These are phyloP conservation scores for Meliscaeva auricollis DNA, from an alignment of 2,888 invertebrate genomes.

Conservation along the genomic window DNA sequence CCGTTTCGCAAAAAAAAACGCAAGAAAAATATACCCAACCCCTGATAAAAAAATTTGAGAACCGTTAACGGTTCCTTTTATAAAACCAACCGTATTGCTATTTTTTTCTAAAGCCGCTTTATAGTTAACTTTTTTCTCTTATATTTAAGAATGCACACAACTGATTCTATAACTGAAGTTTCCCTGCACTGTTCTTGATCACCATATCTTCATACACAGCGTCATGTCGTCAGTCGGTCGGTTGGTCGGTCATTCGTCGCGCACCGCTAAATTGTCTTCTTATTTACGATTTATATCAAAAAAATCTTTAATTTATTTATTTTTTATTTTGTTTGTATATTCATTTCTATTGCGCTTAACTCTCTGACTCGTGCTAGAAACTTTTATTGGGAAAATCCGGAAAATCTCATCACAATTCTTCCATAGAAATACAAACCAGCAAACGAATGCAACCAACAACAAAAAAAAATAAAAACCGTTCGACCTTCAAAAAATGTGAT, in stretches of 20 bases:
- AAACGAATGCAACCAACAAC: background rate
- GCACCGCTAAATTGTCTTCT: constrained; percentile 51
- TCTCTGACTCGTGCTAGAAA: constrained; percentile 53
- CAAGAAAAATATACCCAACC: no score
- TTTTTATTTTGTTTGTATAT: constrained; percentile 8
- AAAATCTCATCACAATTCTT: constrained; percentile 68
- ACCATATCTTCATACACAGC: background rate
- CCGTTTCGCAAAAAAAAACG: no score
- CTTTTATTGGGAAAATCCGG: constrained; percentile 64
- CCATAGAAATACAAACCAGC: constrained; percentile 20
- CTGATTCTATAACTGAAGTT: constrained; percentile 44
- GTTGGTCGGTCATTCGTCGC: constrained; percentile 16
- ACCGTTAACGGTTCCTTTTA: no score
- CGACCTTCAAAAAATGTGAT: constrained; percentile 39
- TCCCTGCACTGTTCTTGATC: constrained; percentile 57
- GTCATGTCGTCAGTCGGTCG: background rate
- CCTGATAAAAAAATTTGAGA: no score
- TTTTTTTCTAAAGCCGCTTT: constrained; percentile 21
- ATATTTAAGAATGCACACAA: constrained; percentile 45
- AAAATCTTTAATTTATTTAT: constrained; percentile 14
- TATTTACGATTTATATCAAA: constrained; percentile 53
- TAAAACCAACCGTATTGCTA: constrained; percentile 25
- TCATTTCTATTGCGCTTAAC: background rate
- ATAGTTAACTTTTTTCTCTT: constrained; percentile 21
- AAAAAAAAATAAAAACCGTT: constrained; percentile 4